Conservation (phyloP, 2,888 invertebrate species). For the Cephus nigrinus region DNA sequence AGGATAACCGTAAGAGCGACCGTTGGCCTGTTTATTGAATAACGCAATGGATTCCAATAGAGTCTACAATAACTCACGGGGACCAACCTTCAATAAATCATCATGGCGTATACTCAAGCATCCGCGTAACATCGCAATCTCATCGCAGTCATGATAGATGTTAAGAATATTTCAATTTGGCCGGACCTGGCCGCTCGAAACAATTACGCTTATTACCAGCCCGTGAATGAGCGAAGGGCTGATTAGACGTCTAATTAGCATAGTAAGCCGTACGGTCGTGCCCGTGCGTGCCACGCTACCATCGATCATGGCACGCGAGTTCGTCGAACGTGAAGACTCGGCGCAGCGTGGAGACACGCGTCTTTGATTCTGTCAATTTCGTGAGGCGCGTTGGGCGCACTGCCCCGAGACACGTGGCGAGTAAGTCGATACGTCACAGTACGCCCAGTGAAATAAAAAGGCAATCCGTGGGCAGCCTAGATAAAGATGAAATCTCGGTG, state of each 20-base stretch:
- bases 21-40: neutral
- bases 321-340: slow-evolving; percentile 24
- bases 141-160: slow-evolving; percentile 2
- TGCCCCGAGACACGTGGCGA: neutral
- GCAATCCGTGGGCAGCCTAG: neutral
- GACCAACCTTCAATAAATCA: neutral
- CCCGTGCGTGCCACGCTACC: slow-evolving; percentile 39
- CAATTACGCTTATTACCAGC: slow-evolving; percentile 20
- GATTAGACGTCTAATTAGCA: slow-evolving; percentile 54
- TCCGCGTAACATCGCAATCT: neutral
- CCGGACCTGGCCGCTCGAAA: slow-evolving; percentile 16
- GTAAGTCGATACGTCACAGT: neutral
- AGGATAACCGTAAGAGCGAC: neutral
- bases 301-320: slow-evolving; percentile 46
- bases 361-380: neutral
- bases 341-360: neutral
- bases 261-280: slow-evolving; percentile 39
- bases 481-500: neutral
- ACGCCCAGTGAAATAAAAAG: neutral
- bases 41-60: neutral
- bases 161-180: slow-evolving; percentile 21
- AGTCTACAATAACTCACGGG: neutral
- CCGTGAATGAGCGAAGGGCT: slow-evolving; percentile 38
- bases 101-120: neutral
- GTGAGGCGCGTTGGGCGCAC: neutral